These are phyloP conservation scores for Microcebus griseorufus DNA, from an alignment of 2,113 vertebrate genomes.

Conservation along the genomic window DNA sequence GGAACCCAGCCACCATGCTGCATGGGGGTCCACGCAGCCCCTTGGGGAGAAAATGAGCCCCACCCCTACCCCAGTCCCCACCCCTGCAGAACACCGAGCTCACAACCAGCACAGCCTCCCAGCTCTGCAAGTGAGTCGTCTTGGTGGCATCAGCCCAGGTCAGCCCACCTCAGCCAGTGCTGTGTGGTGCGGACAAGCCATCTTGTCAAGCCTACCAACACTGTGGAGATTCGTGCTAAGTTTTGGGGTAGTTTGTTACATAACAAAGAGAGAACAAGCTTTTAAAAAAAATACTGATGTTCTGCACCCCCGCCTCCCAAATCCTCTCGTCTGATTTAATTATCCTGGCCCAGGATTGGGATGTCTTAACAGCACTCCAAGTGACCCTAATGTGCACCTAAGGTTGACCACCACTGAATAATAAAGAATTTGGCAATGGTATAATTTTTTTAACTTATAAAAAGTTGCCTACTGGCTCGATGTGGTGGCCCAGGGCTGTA, in stretches of 20 bases:
- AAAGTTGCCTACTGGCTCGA: neutral
- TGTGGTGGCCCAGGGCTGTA: too few species aligned
- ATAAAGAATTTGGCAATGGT: neutral
- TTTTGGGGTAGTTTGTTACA: neutral
- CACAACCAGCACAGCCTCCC: neutral
- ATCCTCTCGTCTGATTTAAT: neutral
- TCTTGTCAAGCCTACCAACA: neutral
- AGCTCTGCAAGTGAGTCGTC: neutral
- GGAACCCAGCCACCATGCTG: neutral
- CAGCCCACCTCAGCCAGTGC: neutral
- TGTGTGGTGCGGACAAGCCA: neutral
- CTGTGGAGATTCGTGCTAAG: neutral
- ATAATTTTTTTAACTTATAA: neutral
- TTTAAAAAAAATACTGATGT: neutral
- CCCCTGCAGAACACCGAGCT: accelerated
- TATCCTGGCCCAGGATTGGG: neutral
- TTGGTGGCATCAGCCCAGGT: neutral
- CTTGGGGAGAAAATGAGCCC: neutral
- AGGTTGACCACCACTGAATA: neutral
- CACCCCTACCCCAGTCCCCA: neutral
- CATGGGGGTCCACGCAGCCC: neutral
- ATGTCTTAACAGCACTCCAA: neutral
- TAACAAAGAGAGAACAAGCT: neutral
- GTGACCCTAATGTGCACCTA: neutral
- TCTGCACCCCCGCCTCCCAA: accelerated